Percentiles rank a stretch among this genome's conserved stretches.
phyloP scores from a whole-genome alignment of 2,113 vertebrate genomes.

The Abramis brama region DNA sequence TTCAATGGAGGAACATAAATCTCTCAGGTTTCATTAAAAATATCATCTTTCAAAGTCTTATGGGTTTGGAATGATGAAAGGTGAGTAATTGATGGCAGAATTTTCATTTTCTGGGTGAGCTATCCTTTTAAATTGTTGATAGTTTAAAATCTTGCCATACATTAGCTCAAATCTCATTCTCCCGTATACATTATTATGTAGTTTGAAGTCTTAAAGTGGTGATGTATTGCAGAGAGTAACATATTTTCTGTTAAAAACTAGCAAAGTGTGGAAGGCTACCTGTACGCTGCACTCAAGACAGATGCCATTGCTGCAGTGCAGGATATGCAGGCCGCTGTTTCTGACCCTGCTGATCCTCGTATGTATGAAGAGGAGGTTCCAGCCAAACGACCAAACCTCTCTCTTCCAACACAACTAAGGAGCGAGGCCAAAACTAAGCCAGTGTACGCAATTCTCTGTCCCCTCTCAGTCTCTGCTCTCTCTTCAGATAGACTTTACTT shows the following conservation, averaged over 20 bases:
- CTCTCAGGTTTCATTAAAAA: too few species aligned
- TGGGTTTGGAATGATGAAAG: background rate
- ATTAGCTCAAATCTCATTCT: background rate
- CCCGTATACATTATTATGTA: background rate
- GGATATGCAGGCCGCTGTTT: slow-evolving; percentile 61
- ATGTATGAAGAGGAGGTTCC: slow-evolving; percentile 73
- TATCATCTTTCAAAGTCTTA: too few species aligned
- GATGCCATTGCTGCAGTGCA: slow-evolving; percentile 74
- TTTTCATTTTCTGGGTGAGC: too few species aligned
- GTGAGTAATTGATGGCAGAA: background rate
- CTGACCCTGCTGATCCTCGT: slow-evolving; percentile 59
- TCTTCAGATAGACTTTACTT: background rate
- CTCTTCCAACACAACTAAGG: slow-evolving; percentile 62
- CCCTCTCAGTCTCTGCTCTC: background rate
- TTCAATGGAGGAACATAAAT: background rate
- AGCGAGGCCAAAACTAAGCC: slow-evolving; percentile 53
- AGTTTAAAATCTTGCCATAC: background rate
- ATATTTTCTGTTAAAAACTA: slow-evolving; percentile 38
- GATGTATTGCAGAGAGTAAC: background rate
- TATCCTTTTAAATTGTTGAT: background rate
- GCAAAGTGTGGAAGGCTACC: slow-evolving; percentile 85
- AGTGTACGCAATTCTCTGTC: slow-evolving; percentile 21
- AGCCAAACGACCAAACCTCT: slow-evolving; percentile 76
- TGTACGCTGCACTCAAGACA: slow-evolving; percentile 81
- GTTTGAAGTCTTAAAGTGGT: background rate